phyloP scores from a whole-genome alignment of 2,113 vertebrate species.

The Columba livia region DNA sequence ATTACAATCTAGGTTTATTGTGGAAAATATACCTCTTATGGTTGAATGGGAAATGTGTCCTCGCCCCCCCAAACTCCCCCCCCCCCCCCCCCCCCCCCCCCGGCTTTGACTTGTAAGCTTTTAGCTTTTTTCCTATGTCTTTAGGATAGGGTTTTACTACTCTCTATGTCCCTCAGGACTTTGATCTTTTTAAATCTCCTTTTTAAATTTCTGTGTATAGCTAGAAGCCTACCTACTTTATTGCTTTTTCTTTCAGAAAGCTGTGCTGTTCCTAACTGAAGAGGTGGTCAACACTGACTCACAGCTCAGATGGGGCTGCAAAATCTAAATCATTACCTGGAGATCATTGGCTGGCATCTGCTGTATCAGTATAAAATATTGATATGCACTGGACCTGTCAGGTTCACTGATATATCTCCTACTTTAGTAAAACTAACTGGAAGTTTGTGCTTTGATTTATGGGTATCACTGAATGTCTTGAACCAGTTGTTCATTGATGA shows the following conservation, averaged over 20 bases:
- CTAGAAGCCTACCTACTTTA: background rate
- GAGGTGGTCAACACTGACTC: background rate
- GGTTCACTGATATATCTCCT: background rate
- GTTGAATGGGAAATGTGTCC: background rate
- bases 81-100: accelerated
- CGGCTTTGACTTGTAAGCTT: background rate
- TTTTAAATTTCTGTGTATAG: background rate
- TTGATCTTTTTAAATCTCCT: background rate
- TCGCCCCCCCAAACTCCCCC: no score
- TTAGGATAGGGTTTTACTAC: background rate
- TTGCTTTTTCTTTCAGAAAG: background rate
- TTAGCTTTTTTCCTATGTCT: background rate
- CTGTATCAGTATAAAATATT: background rate
- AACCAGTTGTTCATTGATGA: background rate
- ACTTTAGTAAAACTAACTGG: background rate
- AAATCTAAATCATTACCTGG: background rate
- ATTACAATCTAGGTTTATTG: background rate
- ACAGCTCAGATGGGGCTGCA: background rate
- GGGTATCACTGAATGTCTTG: background rate
- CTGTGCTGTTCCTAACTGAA: background rate
- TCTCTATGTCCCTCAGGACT: background rate
- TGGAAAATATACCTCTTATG: background rate
- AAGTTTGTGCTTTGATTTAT: background rate
- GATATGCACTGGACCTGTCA: background rate
- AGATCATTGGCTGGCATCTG: background rate